Base-by-base conservation (phyloP, 2,888 invertebrate genomes). In the Eretmocerus hayati region DNA sequence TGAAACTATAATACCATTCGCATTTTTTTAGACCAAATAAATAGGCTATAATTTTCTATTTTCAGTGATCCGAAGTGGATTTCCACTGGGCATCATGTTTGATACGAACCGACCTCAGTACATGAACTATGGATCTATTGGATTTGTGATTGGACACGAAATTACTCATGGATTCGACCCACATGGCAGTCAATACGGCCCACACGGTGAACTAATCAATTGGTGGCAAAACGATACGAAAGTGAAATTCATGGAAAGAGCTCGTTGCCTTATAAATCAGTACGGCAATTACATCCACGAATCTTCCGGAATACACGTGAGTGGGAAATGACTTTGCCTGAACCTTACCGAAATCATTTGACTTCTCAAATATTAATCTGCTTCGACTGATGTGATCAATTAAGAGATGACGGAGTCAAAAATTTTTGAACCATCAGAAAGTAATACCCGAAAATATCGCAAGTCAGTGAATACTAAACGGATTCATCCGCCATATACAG, bases 141-240 rank as follows among this genome's bases (percentile, higher is more conserved):
- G 92, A 9, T 37, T 3, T 4, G 4, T 37, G 2, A 20, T 37
- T 13, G 37, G 37, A 3, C 37, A 19, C 37, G 18, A 19, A n/a
- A 19, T 37, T 6, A 37, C 20, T 13, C 20, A 19, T 19, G 37
- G 37, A 9, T 37, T 20, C 20, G 20, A 20, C 37, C 8, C 8
- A 9, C 8, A 5, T 16, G 20, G 37, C 8, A 3, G 9, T 2
- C 2, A 26, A 9, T 6, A 9, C 65, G 92, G 95, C 72, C 85
- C 87, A 58, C 81, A 89, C 55, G 94, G 94, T 13, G 94, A 94
- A 72, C 74, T 93, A 55, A 82, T 87, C 1, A 90, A 93, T 65
- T 95, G 95, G 94, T 95, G 94, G 93, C 84, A 85, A 56, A 78
- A 84, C 40, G 75, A 78, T 55, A 94, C 94, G 0, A 88, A 90